A percentile compares a stretch with the other conserved stretches of the same genome.
Conservation (phyloP, 2,797 vertebrate species). For the Antennarius maculatus region DNA sequence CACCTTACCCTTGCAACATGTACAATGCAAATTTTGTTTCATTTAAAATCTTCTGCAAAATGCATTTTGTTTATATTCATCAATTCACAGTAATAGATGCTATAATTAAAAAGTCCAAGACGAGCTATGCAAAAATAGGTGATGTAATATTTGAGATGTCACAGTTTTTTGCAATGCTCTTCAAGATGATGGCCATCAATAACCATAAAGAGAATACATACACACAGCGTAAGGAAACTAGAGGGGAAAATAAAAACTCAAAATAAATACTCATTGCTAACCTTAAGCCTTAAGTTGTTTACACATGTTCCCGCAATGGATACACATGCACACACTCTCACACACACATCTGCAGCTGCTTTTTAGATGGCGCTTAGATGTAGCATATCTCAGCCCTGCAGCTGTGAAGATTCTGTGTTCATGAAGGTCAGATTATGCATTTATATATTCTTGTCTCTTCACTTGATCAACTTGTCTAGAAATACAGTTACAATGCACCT, state of each 20-base stretch:
- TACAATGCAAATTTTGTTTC: no score
- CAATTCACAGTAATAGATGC: no score
- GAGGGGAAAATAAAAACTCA: not conserved
- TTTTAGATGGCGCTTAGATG: constrained; percentile 62
- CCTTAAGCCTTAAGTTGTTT: constrained; percentile 1
- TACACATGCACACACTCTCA: constrained; percentile 14
- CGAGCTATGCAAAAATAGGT: no score
- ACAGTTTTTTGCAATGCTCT: no score
- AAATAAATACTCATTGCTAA: not conserved
- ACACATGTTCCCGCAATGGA: constrained; percentile 15
- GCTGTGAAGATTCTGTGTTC: constrained; percentile 52
- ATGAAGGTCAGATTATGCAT: constrained; percentile 4
- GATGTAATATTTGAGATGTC: no score
- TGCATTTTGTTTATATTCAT: no score
- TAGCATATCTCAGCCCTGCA: constrained; percentile 49
- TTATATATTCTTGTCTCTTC: constrained; percentile 4
- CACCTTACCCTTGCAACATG: no score
- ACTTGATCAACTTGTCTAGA: not conserved
- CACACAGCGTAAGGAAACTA: not conserved
- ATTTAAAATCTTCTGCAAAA: no score
- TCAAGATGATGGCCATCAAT: no score
- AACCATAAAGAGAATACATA: not conserved
- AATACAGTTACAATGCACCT: not conserved
- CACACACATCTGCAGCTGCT: constrained; percentile 53
- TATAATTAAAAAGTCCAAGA: no score